These are phyloP conservation scores for Dryocosmus kuriphilus DNA, from an alignment of 2,888 invertebrate genomes.

Conservation along the genomic window DNA sequence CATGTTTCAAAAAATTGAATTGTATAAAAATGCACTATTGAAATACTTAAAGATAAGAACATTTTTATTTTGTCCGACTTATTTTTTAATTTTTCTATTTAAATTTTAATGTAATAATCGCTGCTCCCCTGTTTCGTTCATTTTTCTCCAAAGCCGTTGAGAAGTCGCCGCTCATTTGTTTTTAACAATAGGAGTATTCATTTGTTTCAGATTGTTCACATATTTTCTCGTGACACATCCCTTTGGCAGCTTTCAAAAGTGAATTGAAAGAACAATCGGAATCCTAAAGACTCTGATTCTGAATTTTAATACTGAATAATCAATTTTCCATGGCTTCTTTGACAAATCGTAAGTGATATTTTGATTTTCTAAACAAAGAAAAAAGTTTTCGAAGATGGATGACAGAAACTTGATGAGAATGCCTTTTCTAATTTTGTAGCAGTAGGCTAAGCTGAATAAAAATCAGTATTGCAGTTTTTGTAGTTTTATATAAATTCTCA, in stretches of 20 bases:
- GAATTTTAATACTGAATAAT: slow-evolving; percentile 14
- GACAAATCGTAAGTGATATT: slow-evolving; percentile 40
- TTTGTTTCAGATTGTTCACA: slow-evolving; percentile 59
- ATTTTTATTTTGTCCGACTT: neutral
- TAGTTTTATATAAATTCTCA: neutral
- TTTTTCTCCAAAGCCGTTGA: slow-evolving; percentile 15
- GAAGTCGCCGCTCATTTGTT: slow-evolving; percentile 54
- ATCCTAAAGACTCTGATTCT: slow-evolving; percentile 31
- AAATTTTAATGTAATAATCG: neutral
- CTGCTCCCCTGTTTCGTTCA: slow-evolving; percentile 6
- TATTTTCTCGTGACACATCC: slow-evolving; percentile 47
- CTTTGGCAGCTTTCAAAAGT: slow-evolving; percentile 9
- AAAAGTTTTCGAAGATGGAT: neutral
- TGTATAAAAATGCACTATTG: too few relatives aligned
- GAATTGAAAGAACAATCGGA: neutral
- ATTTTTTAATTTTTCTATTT: neutral
- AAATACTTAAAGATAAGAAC: neutral
- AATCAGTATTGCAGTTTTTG: neutral
- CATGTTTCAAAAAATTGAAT: too few relatives aligned
- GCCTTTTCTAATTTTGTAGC: neutral
- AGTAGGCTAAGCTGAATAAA: neutral
- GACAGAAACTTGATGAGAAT: neutral
- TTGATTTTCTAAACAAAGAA: neutral
- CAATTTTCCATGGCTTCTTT: slow-evolving; percentile 25
- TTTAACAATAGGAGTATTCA: slow-evolving; percentile 55